Evolutionary conservation across 2,113 vertebrate species (phyloP), one percentile per base, ranked within the genome.

Genomic region (Chaetorhynchus papuensis): DNA sequence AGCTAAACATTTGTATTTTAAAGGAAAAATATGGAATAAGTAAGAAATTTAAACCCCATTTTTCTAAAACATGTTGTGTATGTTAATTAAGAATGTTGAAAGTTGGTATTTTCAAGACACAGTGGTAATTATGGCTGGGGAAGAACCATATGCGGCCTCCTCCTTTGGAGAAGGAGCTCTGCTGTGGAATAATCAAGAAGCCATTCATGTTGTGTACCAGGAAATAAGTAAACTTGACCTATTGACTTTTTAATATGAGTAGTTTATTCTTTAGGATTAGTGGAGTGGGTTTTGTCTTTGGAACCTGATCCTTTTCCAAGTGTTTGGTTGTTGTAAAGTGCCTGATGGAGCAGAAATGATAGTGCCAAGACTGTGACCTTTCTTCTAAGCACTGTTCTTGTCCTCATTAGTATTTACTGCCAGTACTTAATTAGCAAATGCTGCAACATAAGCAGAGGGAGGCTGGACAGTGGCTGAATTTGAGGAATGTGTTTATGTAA

Each of bases 181-280:
- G 33, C 26, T 74, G 44, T n/a, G n/a, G 37, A 72, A 3, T 30
- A 45, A 76, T 89, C 3, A 0, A 87, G 87, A 52, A 78, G 69
- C 7, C 54, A 47, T 49, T 66, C 42, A 2, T 61, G 70, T 31
- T 54, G 44, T 1, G 4, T 53, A 18, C 33, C 75, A 66, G 92
- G 93, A 89, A 93, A 77, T 66, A 90, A 93, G 87, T 83, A 59
- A 87, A 89, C 49, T 47, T 90, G 71, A 80, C 82, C 78, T 90
- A 33, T 41, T 86, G 90, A 33, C 39, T 71, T 63, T 42, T 76
- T 74, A 86, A 47, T 77, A 76, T 6, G 68, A 93, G 77, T 30
- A 30, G 66, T 78, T 96, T 68, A 33, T 76, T 90, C 75, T 76
- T 69, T 26, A 80, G 60, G 35, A 39, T 59, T 47, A 23, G 45